These are phyloP conservation scores for Aldabrachelys gigantea DNA, from an alignment of 2,113 vertebrate species.

Conservation along the genomic window DNA sequence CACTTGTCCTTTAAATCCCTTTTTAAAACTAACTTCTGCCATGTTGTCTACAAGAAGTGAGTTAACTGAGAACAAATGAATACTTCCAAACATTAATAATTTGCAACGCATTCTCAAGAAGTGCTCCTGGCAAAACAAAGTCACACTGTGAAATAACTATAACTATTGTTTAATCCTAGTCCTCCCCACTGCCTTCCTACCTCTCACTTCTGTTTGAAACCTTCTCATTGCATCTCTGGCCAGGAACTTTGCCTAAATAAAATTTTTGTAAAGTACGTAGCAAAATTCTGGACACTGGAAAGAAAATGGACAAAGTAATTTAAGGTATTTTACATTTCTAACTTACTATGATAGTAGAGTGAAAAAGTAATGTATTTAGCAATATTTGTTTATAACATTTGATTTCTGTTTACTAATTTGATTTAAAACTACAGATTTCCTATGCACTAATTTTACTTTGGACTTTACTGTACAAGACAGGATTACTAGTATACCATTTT, in stretches of 20 bases:
- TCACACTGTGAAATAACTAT: neutral
- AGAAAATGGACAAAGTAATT: neutral
- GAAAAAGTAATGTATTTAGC: neutral
- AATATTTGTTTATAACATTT: neutral
- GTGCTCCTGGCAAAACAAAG: neutral
- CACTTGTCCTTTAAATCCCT: conserved; percentile 18
- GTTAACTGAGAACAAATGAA: conserved; percentile 3
- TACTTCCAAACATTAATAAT: rapidly evolving
- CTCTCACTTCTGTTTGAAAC: neutral
- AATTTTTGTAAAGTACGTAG: neutral
- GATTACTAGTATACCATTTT: neutral
- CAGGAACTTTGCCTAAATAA: neutral
- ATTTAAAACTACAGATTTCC: neutral
- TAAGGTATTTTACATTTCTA: neutral
- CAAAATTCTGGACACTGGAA: neutral
- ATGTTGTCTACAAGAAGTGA: neutral
- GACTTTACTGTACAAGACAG: neutral
- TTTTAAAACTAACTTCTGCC: neutral
- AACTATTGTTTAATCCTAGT: neutral
- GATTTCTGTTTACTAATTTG: neutral
- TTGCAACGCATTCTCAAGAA: conserved; percentile 9
- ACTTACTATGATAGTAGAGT: neutral
- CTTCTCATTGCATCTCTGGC: neutral
- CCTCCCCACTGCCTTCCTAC: neutral
- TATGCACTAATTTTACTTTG: neutral